Conservation (phyloP, 2,888 invertebrate genomes). For the Neoaliturus tenellus region DNA sequence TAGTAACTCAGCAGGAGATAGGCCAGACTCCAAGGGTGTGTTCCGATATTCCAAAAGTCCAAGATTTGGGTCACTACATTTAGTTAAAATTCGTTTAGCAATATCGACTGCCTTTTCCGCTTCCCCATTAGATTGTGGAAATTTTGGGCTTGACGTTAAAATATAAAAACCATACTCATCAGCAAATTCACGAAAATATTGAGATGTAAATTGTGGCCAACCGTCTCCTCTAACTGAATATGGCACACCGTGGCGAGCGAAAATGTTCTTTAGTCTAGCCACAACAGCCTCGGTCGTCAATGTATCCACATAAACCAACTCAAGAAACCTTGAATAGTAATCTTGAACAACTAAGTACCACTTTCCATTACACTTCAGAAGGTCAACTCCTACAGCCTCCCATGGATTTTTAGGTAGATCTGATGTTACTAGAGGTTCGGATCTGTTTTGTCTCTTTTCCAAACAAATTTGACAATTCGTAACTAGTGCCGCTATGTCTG, state of each 20-base stretch:
- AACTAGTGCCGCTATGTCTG: too few relatives aligned
- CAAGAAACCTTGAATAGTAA: too few relatives aligned
- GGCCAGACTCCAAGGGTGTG: background rate
- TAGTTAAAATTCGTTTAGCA: conserved; percentile 16
- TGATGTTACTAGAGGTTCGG: too few relatives aligned
- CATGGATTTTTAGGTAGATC: too few relatives aligned
- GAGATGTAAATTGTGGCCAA: conserved; percentile 37
- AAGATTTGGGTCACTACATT: conserved; percentile 20
- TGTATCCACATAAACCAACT: too few relatives aligned
- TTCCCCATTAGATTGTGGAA: background rate
- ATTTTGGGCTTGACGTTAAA: background rate
- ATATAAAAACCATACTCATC: background rate
- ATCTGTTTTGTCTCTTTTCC: too few relatives aligned
- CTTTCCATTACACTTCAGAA: too few relatives aligned
- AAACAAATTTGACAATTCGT: too few relatives aligned
- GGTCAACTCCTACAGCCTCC: too few relatives aligned
- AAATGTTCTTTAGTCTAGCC: background rate
- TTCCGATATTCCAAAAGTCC: conserved; percentile 10
- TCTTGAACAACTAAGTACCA: too few relatives aligned
- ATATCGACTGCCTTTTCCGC: conserved; percentile 35
- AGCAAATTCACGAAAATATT: background rate
- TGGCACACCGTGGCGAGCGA: background rate
- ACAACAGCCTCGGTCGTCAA: background rate
- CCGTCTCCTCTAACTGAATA: background rate
- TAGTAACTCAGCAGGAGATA: conserved; percentile 34